phyloP scores from a whole-genome alignment of 2,888 invertebrate species.

The Drosophila kanekoi region DNA sequence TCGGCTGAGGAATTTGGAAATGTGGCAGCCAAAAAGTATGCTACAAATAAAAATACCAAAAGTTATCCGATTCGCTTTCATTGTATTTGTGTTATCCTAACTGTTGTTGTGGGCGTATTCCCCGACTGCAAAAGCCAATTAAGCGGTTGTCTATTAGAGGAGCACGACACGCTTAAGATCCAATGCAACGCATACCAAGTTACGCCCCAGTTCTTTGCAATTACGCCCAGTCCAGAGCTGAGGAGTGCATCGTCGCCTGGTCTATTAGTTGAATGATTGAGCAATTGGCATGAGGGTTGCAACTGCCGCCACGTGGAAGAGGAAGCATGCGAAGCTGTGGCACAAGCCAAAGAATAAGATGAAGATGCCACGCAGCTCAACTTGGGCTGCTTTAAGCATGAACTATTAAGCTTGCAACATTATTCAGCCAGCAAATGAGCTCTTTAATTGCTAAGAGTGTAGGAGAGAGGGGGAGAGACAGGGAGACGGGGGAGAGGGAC shows the following conservation, averaged over 20 bases:
- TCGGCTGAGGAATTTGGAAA: background rate
- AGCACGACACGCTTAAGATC: constrained; percentile 6
- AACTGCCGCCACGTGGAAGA: constrained; percentile 1
- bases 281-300: constrained; percentile 59
- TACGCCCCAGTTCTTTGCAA: constrained; percentile 54
- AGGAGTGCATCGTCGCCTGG: constrained; percentile 31
- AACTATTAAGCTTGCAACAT: constrained; percentile 37
- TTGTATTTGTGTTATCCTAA: constrained; percentile 18
- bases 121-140: constrained; percentile 50
- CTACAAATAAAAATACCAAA: constrained; percentile 5
- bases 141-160: constrained; percentile 51
- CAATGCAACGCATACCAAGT: constrained; percentile 11
- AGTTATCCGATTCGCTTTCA: constrained; percentile 1
- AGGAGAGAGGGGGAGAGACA: background rate
- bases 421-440: constrained; percentile 39
- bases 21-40: constrained; percentile 12
- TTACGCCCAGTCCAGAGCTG: constrained; percentile 33
- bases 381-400: constrained; percentile 20
- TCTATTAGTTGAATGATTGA: constrained; percentile 69
- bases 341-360: background rate
- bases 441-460: constrained; percentile 27
- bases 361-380: constrained; percentile 19
- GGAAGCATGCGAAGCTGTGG: background rate
- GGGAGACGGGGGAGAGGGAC: background rate
- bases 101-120: background rate